These are phyloP conservation scores for Heterotis niloticus DNA, from an alignment of 2,113 vertebrate genomes.

Conservation along the genomic window DNA sequence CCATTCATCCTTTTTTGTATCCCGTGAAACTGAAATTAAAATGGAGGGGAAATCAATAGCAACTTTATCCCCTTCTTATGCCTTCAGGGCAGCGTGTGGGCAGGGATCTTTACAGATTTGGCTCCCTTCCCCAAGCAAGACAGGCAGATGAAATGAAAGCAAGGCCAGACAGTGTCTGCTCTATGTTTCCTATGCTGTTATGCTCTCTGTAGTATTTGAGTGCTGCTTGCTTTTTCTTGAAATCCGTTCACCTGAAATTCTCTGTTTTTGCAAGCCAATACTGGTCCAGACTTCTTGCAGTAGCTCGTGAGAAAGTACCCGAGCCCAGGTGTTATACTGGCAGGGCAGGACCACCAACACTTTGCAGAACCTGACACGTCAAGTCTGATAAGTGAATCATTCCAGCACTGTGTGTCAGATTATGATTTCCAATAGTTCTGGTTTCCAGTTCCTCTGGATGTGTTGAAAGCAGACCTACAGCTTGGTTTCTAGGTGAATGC, in stretches of 20 bases:
- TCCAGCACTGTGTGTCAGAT: too few species aligned
- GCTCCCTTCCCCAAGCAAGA: not conserved
- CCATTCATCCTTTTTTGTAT: conserved; percentile 19
- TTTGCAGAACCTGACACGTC: not conserved
- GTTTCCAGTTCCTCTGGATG: too few species aligned
- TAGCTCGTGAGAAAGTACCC: not conserved
- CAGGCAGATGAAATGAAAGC: conserved; percentile 8
- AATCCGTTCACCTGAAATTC: not conserved
- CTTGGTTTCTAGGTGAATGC: not conserved
- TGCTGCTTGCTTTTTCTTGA: not conserved
- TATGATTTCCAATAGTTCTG: too few species aligned
- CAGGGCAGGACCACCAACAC: not conserved
- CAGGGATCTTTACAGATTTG: not conserved
- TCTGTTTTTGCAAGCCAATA: not conserved
- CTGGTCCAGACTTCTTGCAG: conserved; percentile 11
- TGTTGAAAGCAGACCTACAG: too few species aligned
- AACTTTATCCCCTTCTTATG: not conserved
- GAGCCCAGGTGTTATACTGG: not conserved
- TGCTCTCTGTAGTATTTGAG: not conserved
- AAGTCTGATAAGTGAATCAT: too few species aligned
- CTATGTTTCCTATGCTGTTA: not conserved
- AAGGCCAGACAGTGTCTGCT: not conserved
- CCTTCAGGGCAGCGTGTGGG: conserved; percentile 9
- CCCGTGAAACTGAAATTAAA: not conserved
- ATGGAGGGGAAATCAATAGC: conserved; percentile 3